Base-by-base conservation (phyloP, 1,140 invertebrate species). In the Piezodorus guildinii region DNA sequence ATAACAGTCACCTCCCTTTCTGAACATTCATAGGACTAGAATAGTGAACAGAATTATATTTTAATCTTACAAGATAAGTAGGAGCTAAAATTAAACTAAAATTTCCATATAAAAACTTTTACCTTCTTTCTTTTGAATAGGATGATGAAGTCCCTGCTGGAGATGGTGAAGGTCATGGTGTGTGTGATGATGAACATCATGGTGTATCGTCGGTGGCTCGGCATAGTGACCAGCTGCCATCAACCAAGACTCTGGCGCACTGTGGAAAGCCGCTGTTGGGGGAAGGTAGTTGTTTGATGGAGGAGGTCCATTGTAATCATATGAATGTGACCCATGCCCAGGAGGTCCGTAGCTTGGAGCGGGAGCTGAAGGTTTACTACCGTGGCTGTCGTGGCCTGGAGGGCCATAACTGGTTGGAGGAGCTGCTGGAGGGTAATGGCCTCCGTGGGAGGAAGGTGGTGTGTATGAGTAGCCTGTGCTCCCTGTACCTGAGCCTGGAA, bases 331-430 rank as follows among this genome's bases (percentile, higher is more conserved):
- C 8, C n/a, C 27, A n/a, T 58, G n/a, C 1, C 23, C 3, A 3
- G 45, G 30, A 44, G 10, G 14, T 43, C 63, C 25, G 30, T 59
- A 46, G 62, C 62, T 60, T 46, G 27, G n/a, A 19, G 66, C 30
- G 5, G 43, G 30, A 30, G 43, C 17, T 23, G 54, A 17, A 43
- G 49, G 19, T 44, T 62, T 3, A 39, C n/a, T 54, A 63, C 56
- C 25, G 46, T 43, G 60, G 19, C 27, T 46, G 16, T 27, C 51
- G 34, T 63, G 54, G 63, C 49, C 34, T 12, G 49, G 59, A 6
- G 54, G 63, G 30, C 60, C 51, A 14, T 56, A 61, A 4, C 54
- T 63, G 30, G 49, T 34, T n/a, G 59, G 51, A 15, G 25, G 51
- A n/a, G 23, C 17, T 23, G 54, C 58, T 63, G 30, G 65, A 27